These are phyloP conservation scores for Eulithis testata DNA, from an alignment of 2,888 invertebrate species.

Conservation along the genomic window DNA sequence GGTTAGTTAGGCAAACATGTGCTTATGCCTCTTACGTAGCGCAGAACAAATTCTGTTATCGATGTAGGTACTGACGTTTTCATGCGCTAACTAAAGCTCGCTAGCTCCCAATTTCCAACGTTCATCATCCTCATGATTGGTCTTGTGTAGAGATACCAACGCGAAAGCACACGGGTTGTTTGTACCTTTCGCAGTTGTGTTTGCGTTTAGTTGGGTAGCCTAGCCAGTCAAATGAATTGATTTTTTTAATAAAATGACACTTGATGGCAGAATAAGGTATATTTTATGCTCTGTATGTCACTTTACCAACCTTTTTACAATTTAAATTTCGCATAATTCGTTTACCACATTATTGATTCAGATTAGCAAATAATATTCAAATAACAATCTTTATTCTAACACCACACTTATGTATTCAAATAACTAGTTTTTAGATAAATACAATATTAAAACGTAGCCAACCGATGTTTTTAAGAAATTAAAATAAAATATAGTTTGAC, in stretches of 20 bases:
- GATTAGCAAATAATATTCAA: slow-evolving; percentile 11
- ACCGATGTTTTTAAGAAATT: background rate
- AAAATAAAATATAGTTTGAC: background rate
- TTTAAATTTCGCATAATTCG: background rate
- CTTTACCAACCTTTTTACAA: background rate
- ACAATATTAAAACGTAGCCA: slow-evolving; percentile 3
- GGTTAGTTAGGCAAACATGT: slow-evolving; percentile 8
- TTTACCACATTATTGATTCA: slow-evolving; percentile 8
- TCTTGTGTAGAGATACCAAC: slow-evolving; percentile 8
- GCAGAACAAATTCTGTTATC: slow-evolving; percentile 13
- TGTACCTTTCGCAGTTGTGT: background rate
- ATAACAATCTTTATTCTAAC: background rate
- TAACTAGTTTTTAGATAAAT: slow-evolving; percentile 7
- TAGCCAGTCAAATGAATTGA: background rate
- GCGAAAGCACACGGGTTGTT: background rate
- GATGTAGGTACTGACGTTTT: background rate
- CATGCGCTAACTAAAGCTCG: slow-evolving; percentile 9
- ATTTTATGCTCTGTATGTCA: no score
- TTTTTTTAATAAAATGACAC: no score
- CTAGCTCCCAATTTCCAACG: slow-evolving; percentile 4
- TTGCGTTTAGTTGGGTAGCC: background rate
- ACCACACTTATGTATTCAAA: slow-evolving; percentile 7
- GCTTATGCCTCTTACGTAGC: background rate
- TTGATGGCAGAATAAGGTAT: no score
- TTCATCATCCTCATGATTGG: slow-evolving; percentile 20